phyloP scores from a whole-genome alignment of 2,113 vertebrate genomes.

The Salvelinus sp. region DNA sequence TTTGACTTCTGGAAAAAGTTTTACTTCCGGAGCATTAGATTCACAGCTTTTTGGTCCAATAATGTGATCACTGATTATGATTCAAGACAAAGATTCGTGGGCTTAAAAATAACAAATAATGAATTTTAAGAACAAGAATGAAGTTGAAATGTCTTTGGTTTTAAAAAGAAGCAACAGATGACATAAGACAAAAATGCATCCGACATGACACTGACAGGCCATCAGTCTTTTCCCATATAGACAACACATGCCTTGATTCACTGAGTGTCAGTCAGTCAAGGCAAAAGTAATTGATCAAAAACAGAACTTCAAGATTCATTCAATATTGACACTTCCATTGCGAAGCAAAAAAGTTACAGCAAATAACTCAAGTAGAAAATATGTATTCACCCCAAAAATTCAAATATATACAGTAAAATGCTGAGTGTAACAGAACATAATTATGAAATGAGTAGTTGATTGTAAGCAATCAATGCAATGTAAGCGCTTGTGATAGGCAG shows the following conservation, averaged over 20 bases:
- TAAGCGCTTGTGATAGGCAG: no score
- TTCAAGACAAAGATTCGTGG: not conserved
- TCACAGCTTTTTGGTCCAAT: not conserved
- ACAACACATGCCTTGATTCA: not conserved
- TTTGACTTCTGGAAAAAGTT: not conserved
- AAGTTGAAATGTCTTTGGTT: not conserved
- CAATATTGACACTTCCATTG: no score
- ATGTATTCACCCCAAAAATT: not conserved
- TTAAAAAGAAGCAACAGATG: no score
- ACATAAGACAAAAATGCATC: conserved; percentile 46
- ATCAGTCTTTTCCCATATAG: not conserved
- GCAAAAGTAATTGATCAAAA: no score
- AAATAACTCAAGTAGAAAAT: conserved; percentile 21
- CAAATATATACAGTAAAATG: conserved; percentile 43
- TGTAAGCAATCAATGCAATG: no score
- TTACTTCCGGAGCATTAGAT: not conserved
- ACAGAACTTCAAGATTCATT: no score
- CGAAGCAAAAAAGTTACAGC: no score
- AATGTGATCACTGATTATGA: not conserved
- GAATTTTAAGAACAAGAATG: not conserved
- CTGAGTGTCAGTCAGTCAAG: not conserved
- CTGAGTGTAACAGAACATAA: no score
- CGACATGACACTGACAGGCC: conserved; percentile 34
- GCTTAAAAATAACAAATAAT: not conserved
- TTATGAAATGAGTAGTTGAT: no score